Percentiles rank a stretch among this genome's conserved stretches.
Conservation (phyloP, 2,797 vertebrate species). For the Falco columbarius region DNA sequence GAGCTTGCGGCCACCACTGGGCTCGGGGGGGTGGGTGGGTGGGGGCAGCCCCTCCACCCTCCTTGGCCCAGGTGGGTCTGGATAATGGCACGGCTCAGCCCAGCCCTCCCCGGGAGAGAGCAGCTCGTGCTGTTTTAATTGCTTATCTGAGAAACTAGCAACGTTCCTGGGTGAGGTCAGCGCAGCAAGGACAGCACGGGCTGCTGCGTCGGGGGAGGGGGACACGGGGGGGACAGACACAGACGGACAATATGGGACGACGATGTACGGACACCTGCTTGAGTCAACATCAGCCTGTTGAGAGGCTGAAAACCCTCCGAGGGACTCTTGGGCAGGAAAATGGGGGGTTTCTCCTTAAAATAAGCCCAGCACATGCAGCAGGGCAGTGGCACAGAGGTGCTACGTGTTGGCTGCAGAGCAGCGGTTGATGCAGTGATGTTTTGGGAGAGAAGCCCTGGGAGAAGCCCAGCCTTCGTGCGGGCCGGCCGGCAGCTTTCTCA, state of each 20-base stretch:
- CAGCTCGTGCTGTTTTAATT: background rate
- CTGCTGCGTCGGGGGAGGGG: fast-evolving
- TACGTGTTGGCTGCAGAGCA: fast-evolving
- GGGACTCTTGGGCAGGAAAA: background rate
- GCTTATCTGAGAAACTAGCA: fast-evolving
- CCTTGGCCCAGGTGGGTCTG: background rate
- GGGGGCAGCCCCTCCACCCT: no score
- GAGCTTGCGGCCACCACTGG: background rate
- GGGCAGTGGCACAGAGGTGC: background rate
- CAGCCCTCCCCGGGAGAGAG: no score
- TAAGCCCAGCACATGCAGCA: fast-evolving
- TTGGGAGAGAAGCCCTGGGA: background rate
- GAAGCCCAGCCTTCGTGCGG: background rate
- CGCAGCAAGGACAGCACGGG: fast-evolving
- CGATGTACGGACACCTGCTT: background rate
- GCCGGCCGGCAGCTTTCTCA: background rate
- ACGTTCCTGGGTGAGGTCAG: background rate
- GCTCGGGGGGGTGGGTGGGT: no score
- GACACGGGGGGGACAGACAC: no score
- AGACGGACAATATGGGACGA: no score
- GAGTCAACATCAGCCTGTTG: no score
- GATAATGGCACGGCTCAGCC: fast-evolving
- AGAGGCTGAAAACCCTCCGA: no score
- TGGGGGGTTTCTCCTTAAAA: background rate
- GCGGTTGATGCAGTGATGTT: background rate